These are phyloP conservation scores for Bucco capensis DNA, from an alignment of 2,113 vertebrate genomes.

Conservation along the genomic window DNA sequence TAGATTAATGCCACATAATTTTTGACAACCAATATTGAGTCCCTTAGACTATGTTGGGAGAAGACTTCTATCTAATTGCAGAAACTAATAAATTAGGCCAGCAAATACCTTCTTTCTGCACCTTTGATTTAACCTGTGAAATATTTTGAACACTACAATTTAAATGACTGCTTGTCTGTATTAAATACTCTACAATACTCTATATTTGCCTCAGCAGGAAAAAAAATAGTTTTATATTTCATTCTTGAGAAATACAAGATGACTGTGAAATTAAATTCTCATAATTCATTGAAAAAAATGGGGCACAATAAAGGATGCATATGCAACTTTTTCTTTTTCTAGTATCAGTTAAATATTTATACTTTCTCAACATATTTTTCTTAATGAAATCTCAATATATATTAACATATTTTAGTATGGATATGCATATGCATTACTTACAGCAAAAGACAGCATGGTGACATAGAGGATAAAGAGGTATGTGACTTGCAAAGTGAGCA, in stretches of 20 bases:
- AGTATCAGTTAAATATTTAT: conserved; percentile 40
- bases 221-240: background rate
- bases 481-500: background rate
- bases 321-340: background rate
- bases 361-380: background rate
- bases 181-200: background rate
- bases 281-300: background rate
- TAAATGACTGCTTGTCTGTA: background rate
- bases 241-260: background rate
- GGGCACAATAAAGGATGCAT: background rate
- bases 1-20: background rate
- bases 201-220: background rate
- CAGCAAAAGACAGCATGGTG: background rate
- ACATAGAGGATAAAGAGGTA: background rate
- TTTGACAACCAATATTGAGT: background rate
- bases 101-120: background rate
- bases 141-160: background rate
- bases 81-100: background rate
- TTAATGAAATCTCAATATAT: background rate
- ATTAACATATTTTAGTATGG: background rate
- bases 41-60: background rate
- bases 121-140: background rate
- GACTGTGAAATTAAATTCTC: background rate
- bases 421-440: background rate
- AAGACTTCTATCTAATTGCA: background rate